Base-by-base conservation (phyloP, 2,113 vertebrate species). In the Alouatta palliata region DNA sequence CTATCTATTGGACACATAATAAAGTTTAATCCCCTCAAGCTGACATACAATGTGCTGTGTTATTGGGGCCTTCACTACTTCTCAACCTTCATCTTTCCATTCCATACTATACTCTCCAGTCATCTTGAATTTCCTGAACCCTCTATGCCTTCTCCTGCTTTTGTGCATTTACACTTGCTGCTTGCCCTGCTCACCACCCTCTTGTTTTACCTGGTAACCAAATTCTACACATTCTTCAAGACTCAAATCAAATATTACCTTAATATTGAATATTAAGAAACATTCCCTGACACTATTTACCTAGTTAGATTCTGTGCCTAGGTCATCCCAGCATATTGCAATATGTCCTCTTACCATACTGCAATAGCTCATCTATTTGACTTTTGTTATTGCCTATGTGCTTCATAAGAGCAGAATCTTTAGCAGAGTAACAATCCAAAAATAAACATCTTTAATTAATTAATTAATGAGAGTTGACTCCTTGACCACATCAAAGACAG, bases 201-300 rank as follows among this genome's bases (percentile, higher is more conserved):
- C 86, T 91, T 82, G 3, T 45, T 94, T 95, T 45, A 66, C 21
- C 30, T 58, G 23, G 37, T 90, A 92, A 52, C 30, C 27, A 86
- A 83, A 92, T 87, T 90, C 71, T 73, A 71, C 12, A 52, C 12
- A 80, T 92, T 92, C 45, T 91, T 92, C 21, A 87, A 87, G 23
- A 25, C 23, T 90, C 70, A 49, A 54, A 79, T 84, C 27, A 95
- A 94, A 87, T 71, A 79, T 87, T 43, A 47, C 13, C 45, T 79
- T 52, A 52, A 52, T 52, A 52, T 17, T 52, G 52, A 52, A 52
- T 52, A 17, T 17, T 47, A 94, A 92, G 49, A 96, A 95, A 70
- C n/a, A 91, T 54, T 71, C 11, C 43, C 23, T 90, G 19, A 73
- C 13, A 70, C 20, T 27, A 8, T 79, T 35, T 81, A 12, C 35